A percentile compares a stretch with the other conserved stretches of the same genome.
phyloP scores from a whole-genome alignment of 1,140 invertebrate species.

The Zelostemma sp. region DNA sequence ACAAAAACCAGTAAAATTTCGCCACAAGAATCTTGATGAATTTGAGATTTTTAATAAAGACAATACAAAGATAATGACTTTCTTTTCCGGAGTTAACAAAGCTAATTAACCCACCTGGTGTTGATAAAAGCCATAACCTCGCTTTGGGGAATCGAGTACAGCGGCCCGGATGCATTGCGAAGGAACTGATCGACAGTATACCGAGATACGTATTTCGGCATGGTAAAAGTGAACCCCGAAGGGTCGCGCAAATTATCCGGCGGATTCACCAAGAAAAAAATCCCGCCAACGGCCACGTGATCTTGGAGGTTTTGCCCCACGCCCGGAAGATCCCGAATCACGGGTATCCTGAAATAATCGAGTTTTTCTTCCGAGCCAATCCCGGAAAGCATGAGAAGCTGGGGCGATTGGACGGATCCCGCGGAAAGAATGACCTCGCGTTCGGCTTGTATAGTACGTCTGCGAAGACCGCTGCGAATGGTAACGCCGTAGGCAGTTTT shows the following conservation, averaged over 20 bases:
- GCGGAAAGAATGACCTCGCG: conserved; percentile 82
- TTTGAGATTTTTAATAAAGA: too few relatives aligned
- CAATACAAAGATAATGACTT: too few relatives aligned
- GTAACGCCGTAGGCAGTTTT: conserved; percentile 75
- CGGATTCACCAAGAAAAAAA: conserved; percentile 72
- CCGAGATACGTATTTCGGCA: conserved; percentile 72
- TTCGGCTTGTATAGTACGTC: conserved; percentile 69
- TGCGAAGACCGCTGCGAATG: conserved; percentile 71
- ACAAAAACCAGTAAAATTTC: too few relatives aligned
- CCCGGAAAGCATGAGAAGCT: conserved; percentile 86
- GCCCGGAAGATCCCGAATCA: conserved; percentile 73
- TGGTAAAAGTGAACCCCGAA: conserved; percentile 73
- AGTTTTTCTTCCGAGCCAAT: conserved; percentile 72
- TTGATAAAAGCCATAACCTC: conserved; percentile 85
- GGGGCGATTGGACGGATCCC: conserved; percentile 80
- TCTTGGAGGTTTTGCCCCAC: conserved; percentile 88
- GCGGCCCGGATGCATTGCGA: conserved; percentile 70
- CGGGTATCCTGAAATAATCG: conserved; percentile 69
- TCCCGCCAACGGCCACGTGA: conserved; percentile 77
- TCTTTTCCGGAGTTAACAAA: background rate
- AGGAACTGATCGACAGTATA: conserved; percentile 72
- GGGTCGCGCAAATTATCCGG: conserved; percentile 62
- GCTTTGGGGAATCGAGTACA: conserved; percentile 78
- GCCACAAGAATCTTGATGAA: too few relatives aligned
- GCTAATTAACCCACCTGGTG: conserved; percentile 69